Evolutionary conservation across 92 coral and sea anemone genomes (phyloP), one percentile per base, ranked within the genome.

Genomic region (Zoanthus gigantus): DNA sequence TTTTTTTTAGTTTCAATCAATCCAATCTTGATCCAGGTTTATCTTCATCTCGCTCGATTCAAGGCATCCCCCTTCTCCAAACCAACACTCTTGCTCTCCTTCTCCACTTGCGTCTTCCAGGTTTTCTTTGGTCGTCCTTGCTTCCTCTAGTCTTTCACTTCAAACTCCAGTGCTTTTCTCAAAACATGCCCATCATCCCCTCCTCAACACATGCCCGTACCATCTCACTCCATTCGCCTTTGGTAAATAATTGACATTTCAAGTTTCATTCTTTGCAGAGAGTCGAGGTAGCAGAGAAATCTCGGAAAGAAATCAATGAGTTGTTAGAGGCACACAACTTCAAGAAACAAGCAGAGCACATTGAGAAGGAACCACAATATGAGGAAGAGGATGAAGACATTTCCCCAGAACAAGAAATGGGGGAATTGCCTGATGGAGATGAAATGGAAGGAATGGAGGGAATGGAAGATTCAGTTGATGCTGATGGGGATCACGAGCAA

Each of bases 321-420:
- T 71, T 96, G 85, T 63, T 96, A 15, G 96, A 91, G 87, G 77
- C 89, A 23, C 98, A 93, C 85, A 98, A 98, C 79, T 85, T 96
- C 79, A 85, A 73, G 73, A 91, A 89, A 83, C 85, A 88, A 66
- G 89, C 79, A 37, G 93, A 87, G 68, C 92, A 87, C 48, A 87
- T 94, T 88, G 90, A 91, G 71, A 94, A 93, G 61, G 93, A 86
- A 48, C 91, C 91, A 0, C 89, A 83, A 63, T 91, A 90, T 8
- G 94, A 93, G 8, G 77, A 82, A 53, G 92, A 87, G 42, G 96
- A 88, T 68, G 96, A 91, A 37, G 89, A 84, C 60, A 37, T 74
- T 12, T 82, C 89, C 10, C 80, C 46, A 34, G 88, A 69, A 8
- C 44, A 67, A 4, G 85, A 67, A 0, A 1, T 77, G 68, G 82